phyloP scores from a whole-genome alignment of 2,113 vertebrate genomes.

The Tyto alba region DNA sequence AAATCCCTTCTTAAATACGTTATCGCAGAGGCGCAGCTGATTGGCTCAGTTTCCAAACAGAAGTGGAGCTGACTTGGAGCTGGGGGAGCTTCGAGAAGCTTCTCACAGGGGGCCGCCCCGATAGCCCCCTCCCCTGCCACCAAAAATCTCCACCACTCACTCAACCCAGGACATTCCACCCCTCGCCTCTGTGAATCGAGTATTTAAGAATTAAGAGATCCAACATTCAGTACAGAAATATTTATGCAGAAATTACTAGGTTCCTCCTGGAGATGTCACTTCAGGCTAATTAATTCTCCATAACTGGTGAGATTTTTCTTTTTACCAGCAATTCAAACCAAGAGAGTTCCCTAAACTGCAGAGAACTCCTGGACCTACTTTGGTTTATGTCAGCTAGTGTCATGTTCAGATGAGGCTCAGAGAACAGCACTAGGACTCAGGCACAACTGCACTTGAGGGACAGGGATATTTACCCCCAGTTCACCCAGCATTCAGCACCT shows the following conservation, averaged over 20 bases:
- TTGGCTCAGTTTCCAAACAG: too few relatives aligned
- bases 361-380: not conserved
- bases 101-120: too few relatives aligned
- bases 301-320: not conserved
- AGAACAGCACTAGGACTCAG: not conserved
- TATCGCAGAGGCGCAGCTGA: too few relatives aligned
- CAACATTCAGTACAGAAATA: too few relatives aligned
- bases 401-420: not conserved
- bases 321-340: not conserved
- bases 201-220: too few relatives aligned
- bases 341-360: not conserved
- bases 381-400: not conserved
- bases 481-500: accelerated
- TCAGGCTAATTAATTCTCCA: not conserved
- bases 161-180: too few relatives aligned
- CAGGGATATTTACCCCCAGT: not conserved
- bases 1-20: too few relatives aligned
- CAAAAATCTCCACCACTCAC: too few relatives aligned
- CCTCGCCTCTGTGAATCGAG: too few relatives aligned
- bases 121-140: too few relatives aligned
- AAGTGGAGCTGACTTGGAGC: too few relatives aligned
- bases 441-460: not conserved
- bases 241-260: not conserved
- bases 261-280: not conserved
- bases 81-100: too few relatives aligned